These are phyloP conservation scores for Macrosiphum euphorbiae DNA, from an alignment of 2,888 invertebrate species.

Conservation along the genomic window DNA sequence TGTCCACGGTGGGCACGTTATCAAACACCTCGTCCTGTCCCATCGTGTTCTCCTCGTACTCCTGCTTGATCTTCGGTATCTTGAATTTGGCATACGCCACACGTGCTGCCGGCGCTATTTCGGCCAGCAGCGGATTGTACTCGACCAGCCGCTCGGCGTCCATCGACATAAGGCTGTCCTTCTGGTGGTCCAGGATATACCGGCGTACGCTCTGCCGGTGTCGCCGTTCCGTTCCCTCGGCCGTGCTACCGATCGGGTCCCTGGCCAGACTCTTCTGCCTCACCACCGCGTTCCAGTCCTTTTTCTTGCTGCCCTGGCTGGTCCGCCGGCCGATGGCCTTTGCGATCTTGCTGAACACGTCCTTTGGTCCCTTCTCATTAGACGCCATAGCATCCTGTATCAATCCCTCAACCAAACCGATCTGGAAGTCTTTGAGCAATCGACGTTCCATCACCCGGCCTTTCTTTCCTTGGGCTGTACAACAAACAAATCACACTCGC, in stretches of 20 bases:
- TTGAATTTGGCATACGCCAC: slow-evolving; percentile 92
- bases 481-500: not conserved
- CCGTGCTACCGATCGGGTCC: slow-evolving; percentile 85
- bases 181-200: slow-evolving; percentile 79
- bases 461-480: slow-evolving; percentile 76
- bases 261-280: slow-evolving; percentile 78
- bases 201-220: slow-evolving; percentile 81
- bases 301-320: slow-evolving; percentile 74
- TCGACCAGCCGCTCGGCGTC: slow-evolving; percentile 83
- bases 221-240: slow-evolving; percentile 77
- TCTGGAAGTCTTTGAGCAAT: slow-evolving; percentile 90
- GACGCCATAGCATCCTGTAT: slow-evolving; percentile 79
- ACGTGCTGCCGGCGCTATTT: slow-evolving; percentile 82
- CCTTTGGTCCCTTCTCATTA: slow-evolving; percentile 79
- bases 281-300: slow-evolving; percentile 89
- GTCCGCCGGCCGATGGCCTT: slow-evolving; percentile 81
- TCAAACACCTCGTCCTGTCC: slow-evolving; percentile 54
- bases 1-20: slow-evolving; percentile 26
- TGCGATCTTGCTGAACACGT: slow-evolving; percentile 87
- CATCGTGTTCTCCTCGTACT: slow-evolving; percentile 70
- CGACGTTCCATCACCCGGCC: slow-evolving; percentile 89
- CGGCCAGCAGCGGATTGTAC: slow-evolving; percentile 84
- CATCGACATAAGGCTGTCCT: slow-evolving; percentile 76
- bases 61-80: slow-evolving; percentile 79
- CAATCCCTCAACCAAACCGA: slow-evolving; percentile 87